Evolutionary conservation across 2,797 vertebrate species (phyloP).

Genomic region (Peromyscus nudipes): DNA sequence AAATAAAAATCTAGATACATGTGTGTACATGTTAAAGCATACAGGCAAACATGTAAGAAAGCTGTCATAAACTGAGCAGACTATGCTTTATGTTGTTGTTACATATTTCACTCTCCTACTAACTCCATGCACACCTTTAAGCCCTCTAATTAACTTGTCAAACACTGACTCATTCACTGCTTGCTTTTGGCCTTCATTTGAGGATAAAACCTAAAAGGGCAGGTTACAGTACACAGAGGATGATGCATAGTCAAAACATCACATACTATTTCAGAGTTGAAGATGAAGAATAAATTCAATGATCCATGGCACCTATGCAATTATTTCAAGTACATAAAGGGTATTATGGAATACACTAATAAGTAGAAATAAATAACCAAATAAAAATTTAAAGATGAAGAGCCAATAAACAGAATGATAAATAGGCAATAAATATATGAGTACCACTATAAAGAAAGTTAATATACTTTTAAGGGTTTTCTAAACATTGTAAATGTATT

Average conservation of each 20-base stretch:
- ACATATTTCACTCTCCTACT: slow-evolving; percentile 7
- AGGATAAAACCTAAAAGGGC: not conserved
- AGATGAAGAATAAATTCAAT: not conserved
- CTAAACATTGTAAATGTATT: slow-evolving; percentile 12
- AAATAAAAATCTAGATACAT: not conserved
- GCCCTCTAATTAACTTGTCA: slow-evolving; percentile 48
- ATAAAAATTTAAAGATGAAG: not conserved
- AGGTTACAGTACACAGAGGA: not conserved
- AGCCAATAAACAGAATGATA: not conserved
- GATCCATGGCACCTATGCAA: not conserved
- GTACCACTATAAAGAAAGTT: not conserved
- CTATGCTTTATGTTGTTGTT: not conserved
- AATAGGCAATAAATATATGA: not conserved
- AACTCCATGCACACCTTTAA: not conserved
- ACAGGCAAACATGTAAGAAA: not conserved
- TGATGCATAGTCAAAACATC: not conserved
- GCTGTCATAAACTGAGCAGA: not conserved
- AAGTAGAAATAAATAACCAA: not conserved
- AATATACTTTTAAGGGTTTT: slow-evolving; percentile 9
- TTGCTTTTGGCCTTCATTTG: slow-evolving; percentile 22
- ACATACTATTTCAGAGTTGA: not conserved
- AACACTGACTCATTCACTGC: not conserved
- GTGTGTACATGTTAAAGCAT: not conserved
- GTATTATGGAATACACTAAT: not conserved
- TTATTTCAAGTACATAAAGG: not conserved